Percentiles rank a stretch among this genome's conserved stretches.
Evolutionary conservation across 2,113 vertebrate species (phyloP).

Genomic region (Carettochelys insculpta): DNA sequence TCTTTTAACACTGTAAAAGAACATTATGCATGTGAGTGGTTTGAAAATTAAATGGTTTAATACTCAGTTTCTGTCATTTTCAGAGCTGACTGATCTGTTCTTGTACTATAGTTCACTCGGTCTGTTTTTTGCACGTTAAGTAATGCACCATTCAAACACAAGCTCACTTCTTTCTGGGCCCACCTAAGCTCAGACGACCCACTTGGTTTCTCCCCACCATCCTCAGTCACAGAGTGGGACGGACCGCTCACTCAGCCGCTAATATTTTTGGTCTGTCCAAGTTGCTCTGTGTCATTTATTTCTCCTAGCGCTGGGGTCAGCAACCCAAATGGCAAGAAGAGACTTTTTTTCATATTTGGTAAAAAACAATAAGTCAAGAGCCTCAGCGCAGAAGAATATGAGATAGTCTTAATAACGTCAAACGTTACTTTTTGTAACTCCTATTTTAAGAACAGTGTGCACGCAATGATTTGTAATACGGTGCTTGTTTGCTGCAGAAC

Average conservation of each 20-base stretch:
- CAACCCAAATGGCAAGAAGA: no score
- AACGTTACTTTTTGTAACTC: no score
- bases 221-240: neutral
- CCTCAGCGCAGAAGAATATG: no score
- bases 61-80: constrained; percentile 67
- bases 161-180: no score
- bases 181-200: neutral
- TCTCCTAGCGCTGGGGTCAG: no score
- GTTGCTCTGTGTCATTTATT: neutral
- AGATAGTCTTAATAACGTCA: no score
- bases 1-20: constrained; percentile 86
- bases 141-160: neutral
- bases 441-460: no score
- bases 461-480: no score
- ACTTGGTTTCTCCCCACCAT: fast-evolving
- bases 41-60: constrained; percentile 87
- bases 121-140: neutral
- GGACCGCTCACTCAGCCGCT: neutral
- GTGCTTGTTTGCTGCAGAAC: no score
- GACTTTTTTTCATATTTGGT: no score
- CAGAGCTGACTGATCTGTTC: neutral
- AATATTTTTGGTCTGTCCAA: neutral
- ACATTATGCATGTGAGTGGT: constrained; percentile 88
- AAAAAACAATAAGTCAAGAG: no score
- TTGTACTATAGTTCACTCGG: fast-evolving